Percentiles rank a stretch among this genome's conserved stretches.
Evolutionary conservation across 2,113 vertebrate species (phyloP).

Genomic region (Chinchilla lanigera): DNA sequence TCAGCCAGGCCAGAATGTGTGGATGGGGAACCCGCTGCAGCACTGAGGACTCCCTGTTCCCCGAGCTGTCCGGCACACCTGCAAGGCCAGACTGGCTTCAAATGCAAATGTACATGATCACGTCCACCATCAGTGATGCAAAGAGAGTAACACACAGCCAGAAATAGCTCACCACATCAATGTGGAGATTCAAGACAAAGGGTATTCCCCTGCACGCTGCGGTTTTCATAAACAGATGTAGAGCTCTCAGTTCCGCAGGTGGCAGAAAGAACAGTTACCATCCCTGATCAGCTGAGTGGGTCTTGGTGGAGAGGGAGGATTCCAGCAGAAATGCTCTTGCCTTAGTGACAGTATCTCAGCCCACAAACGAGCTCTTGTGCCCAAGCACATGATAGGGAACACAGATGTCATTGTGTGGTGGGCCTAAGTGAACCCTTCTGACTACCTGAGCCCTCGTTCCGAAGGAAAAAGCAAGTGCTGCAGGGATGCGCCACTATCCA

Average conservation of each 20-base stretch:
- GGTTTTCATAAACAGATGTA: conserved; percentile 28
- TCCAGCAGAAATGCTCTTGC: conserved; percentile 66
- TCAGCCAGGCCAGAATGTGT: neutral
- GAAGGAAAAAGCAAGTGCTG: neutral
- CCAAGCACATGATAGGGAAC: conserved; percentile 80
- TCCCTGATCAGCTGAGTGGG: neutral
- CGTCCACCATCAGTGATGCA: neutral
- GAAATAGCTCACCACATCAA: conserved; percentile 51
- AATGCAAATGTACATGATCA: neutral
- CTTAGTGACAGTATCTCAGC: conserved; percentile 54
- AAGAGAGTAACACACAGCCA: neutral
- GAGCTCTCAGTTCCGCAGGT: neutral
- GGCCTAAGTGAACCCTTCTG: conserved; percentile 79
- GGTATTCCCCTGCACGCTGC: conserved; percentile 58
- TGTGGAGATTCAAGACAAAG: conserved; percentile 25
- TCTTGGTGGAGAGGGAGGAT: conserved; percentile 29
- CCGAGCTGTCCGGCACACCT: neutral
- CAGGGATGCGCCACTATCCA: neutral
- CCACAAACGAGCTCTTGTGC: conserved; percentile 84
- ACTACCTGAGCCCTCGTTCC: conserved; percentile 62
- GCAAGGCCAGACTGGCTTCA: neutral
- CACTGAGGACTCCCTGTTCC: neutral
- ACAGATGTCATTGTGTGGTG: conserved; percentile 82
- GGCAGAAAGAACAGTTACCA: conserved; percentile 20
- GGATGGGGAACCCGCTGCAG: neutral